These are phyloP conservation scores for Eristalinus sepulchralis DNA, from an alignment of 2,888 invertebrate genomes.

Conservation along the genomic window DNA sequence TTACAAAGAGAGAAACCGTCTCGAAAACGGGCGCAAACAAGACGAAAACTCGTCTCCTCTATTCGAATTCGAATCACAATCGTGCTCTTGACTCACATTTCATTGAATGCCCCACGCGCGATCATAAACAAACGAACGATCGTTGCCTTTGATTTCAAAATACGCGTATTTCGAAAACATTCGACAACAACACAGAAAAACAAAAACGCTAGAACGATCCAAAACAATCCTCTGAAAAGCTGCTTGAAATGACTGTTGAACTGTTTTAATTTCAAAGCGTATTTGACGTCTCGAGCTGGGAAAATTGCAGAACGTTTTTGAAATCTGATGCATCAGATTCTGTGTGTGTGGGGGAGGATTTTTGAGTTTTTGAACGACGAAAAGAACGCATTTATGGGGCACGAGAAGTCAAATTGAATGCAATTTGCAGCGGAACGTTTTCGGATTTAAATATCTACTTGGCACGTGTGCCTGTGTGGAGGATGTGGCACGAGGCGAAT, in stretches of 20 bases:
- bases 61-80: not conserved
- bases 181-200: not conserved
- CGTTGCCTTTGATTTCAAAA: slow-evolving; percentile 13
- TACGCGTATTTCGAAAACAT: slow-evolving; percentile 14
- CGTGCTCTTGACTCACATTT: slow-evolving; percentile 32
- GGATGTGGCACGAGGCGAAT: not conserved
- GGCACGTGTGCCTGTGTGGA: not conserved
- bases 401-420: not conserved
- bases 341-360: not conserved
- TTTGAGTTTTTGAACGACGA: not conserved
- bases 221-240: not conserved
- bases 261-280: not conserved
- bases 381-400: not conserved
- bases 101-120: not conserved
- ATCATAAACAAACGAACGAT: not conserved
- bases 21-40: not conserved
- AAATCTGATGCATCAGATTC: not conserved
- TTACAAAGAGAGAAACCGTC: not conserved
- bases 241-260: not conserved
- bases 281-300: not conserved
- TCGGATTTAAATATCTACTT: not conserved
- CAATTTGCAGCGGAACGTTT: not conserved
- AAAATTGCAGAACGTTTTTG: not conserved
- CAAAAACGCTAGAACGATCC: not conserved
- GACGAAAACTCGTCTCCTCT: not conserved